Evolutionary conservation across 2,888 invertebrate species (phyloP), one percentile per base, ranked within the genome.

Genomic region (Gymnocheta viridis): DNA sequence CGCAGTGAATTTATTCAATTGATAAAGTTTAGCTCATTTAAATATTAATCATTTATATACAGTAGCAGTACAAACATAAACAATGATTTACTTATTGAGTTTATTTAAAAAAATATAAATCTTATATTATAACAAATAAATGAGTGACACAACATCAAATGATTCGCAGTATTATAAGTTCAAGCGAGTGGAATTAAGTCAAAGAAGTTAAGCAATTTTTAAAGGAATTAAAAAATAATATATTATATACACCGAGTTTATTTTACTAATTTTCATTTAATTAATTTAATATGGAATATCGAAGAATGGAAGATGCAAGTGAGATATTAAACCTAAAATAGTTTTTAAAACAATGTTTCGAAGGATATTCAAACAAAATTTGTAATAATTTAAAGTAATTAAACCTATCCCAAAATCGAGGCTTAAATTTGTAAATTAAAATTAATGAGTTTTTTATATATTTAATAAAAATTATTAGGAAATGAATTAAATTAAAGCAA

Each of bases 121-220:
- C 17, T 19, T 35, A 67, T 17, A 60, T 64, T 66, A 35, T 81
- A 12, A 58, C 1, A 7, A 62, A 67, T 38, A 58, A 74, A 44
- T 64, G n/a, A 35, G 29, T 41, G 17, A 62, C 32, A 51, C 29
- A 74, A 60, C n/a, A 12, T 5, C 17, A 64, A 56, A 44, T 47
- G 22, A 51, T 10, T 41, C 32, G 32, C 24, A 62, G 62, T 62
- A 29, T 78, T 70, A 44, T 22, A 51, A 70, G 51, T 54, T 62
- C n/a, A 62, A 62, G 38, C 51, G 19, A 51, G 6, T n/a, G 41
- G n/a, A 49, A 35, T 66, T 35, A 22, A 14, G 35, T 47, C 47
- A 24, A 6, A 58, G 44, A 72, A 56, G 38, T 22, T 19, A 49
- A 67, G 56, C 17, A 14, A 24, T n/a, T 22, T 47, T 27, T 47